These are phyloP conservation scores for Rousettus leschenaultii DNA, from an alignment of 2,113 vertebrate genomes.

Conservation along the genomic window DNA sequence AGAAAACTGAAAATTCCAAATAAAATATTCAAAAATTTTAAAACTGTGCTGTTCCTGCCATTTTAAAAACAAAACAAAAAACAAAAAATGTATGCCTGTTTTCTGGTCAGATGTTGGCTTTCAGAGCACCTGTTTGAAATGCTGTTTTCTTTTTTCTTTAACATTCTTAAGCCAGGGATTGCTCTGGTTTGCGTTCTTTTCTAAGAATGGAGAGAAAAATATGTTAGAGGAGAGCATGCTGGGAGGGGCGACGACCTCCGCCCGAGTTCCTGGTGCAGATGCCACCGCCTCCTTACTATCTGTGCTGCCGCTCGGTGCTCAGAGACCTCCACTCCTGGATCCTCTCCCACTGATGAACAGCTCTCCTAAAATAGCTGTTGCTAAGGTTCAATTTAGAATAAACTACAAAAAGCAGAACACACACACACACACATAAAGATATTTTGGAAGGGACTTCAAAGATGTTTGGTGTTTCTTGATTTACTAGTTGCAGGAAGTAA, in stretches of 20 bases:
- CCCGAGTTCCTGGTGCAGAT: rapidly evolving
- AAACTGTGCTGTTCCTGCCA: background rate
- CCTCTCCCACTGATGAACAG: background rate
- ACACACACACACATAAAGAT: background rate
- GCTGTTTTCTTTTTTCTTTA: too few species aligned
- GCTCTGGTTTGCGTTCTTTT: background rate
- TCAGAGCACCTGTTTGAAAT: background rate
- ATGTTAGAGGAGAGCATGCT: background rate
- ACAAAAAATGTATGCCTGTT: background rate
- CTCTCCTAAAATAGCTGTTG: background rate
- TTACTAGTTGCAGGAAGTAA: background rate
- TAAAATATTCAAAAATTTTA: background rate
- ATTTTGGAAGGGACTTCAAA: background rate
- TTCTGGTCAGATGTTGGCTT: background rate
- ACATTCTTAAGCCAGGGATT: background rate
- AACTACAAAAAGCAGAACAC: background rate
- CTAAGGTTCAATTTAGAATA: background rate
- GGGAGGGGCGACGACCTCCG: background rate
- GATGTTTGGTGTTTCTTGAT: background rate
- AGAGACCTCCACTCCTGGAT: background rate
- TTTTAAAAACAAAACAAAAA: too few species aligned
- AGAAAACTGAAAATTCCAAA: background rate
- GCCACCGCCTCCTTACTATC: too few species aligned
- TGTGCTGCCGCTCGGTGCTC: background rate
- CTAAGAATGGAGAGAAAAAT: background rate